phyloP scores from a whole-genome alignment of 2,797 vertebrate genomes.

The Catostomus latipinnis region DNA sequence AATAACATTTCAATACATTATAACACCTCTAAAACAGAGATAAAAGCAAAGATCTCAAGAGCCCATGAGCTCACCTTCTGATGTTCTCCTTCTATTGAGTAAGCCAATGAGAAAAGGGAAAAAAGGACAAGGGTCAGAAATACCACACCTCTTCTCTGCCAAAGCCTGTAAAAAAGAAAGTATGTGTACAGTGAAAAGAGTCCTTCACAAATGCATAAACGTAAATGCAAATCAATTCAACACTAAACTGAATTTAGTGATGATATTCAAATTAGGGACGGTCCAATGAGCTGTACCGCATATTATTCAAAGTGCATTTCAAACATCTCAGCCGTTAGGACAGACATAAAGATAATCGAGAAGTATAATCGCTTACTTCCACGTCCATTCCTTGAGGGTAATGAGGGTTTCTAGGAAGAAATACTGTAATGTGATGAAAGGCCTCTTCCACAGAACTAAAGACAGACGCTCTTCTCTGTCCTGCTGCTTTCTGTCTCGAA shows the following conservation, averaged over 20 bases:
- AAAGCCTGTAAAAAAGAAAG: constrained; percentile 79
- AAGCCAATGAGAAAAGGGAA: constrained; percentile 83
- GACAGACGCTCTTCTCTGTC: constrained; percentile 91
- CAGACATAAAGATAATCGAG: background rate
- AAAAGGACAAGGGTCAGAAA: constrained; percentile 82
- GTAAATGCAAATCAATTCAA: too few species aligned
- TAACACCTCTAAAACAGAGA: too few species aligned
- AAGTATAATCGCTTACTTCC: constrained; percentile 83
- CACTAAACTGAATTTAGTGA: background rate
- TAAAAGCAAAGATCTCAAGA: background rate
- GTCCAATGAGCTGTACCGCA: background rate
- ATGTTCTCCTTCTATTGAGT: constrained; percentile 93
- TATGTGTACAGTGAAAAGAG: background rate
- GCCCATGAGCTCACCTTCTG: constrained; percentile 83
- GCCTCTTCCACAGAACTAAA: constrained; percentile 93
- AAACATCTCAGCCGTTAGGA: background rate
- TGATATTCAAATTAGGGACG: background rate
- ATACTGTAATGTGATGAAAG: constrained; percentile 91
- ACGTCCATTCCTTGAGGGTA: constrained; percentile 93
- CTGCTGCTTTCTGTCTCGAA: constrained; percentile 83
- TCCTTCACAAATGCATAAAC: background rate
- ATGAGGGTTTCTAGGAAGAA: constrained; percentile 92
- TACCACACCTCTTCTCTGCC: constrained; percentile 86
- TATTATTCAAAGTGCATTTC: background rate
- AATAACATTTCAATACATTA: too few species aligned